A percentile compares a stretch with the other conserved stretches of the same genome.
Conservation (phyloP, 2,797 vertebrate genomes). For the Pseudotriccus pelzelni region DNA sequence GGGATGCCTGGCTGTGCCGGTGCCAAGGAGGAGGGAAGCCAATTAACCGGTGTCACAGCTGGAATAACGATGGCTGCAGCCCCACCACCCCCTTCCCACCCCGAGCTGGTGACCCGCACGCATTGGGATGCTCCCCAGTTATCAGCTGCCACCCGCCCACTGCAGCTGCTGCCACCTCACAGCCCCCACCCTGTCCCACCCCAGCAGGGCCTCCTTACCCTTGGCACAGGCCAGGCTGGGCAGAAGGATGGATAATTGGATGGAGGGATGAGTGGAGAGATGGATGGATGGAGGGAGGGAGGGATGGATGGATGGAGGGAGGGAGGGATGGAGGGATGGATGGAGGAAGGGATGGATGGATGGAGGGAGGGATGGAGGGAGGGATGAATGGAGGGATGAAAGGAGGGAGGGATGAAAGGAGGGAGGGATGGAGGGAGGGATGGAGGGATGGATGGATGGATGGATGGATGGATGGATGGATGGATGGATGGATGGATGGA, state of each 20-base stretch:
- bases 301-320: background rate
- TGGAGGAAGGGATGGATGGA: background rate
- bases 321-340: background rate
- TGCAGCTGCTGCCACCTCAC: background rate
- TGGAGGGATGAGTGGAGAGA: background rate
- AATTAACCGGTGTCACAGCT: background rate
- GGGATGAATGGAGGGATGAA: background rate
- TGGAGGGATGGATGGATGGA: background rate
- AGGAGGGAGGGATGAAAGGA: background rate
- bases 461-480: background rate
- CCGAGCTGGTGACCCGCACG: rapidly evolving
- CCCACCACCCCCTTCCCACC: rapidly evolving
- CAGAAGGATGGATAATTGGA: background rate
- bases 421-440: background rate
- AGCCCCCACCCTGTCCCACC: background rate
- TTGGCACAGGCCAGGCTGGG: background rate
- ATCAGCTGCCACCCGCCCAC: background rate
- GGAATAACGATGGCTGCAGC: no score
- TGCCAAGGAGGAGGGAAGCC: background rate
- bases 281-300: background rate
- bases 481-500: rapidly evolving
- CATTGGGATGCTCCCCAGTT: background rate
- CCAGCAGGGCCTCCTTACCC: background rate
- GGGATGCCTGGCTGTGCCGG: background rate
- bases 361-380: background rate